Conservation (phyloP, 2,113 vertebrate species). For the Silurus asotus region DNA sequence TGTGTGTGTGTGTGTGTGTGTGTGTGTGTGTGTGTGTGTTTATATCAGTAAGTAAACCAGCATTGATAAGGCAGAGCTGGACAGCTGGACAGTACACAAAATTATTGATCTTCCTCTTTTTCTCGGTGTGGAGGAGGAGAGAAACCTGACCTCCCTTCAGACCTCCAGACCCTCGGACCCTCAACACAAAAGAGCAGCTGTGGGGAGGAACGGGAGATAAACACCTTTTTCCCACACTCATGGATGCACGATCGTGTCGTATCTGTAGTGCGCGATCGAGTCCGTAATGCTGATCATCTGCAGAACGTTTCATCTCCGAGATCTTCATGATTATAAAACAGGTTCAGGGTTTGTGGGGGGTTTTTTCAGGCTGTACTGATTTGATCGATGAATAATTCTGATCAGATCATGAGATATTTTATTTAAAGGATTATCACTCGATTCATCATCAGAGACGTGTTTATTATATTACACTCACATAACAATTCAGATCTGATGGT, state of each 20-base stretch:
- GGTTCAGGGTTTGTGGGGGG: background rate
- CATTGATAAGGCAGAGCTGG: background rate
- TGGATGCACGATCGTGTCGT: background rate
- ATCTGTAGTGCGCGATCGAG: background rate
- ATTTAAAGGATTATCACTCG: background rate
- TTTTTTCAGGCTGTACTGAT: background rate
- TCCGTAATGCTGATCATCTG: background rate
- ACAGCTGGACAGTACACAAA: conserved; percentile 14
- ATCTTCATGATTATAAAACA: background rate
- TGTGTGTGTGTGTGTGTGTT: background rate
- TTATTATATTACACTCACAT: background rate
- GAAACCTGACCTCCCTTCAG: conserved; percentile 23
- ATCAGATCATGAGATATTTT: background rate
- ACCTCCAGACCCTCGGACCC: conserved; percentile 6
- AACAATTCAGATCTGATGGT: background rate
- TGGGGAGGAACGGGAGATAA: background rate
- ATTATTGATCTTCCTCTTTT: conserved; percentile 14
- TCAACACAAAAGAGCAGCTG: conserved; percentile 34
- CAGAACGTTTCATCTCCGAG: background rate
- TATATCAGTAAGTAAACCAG: background rate
- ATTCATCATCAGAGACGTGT: background rate
- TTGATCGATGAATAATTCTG: background rate
- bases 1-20: conserved; percentile 8
- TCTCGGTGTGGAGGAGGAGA: background rate
- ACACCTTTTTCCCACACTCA: conserved; percentile 15